phyloP scores from a whole-genome alignment of 2,797 vertebrate genomes.

The Anas flavirostris region DNA sequence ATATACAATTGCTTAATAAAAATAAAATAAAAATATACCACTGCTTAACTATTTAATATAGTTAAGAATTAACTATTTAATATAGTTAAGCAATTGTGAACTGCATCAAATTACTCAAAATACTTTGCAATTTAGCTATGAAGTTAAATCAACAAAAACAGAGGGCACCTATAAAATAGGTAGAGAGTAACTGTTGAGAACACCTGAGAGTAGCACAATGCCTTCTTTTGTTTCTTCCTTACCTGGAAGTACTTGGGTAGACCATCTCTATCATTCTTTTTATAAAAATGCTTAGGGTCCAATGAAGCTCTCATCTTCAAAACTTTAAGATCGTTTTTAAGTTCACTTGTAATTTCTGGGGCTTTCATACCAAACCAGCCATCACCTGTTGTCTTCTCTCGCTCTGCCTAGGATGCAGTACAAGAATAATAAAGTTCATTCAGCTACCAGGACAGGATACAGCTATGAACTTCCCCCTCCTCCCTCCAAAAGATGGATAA shows the following conservation, averaged over 20 bases:
- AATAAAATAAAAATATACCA: too few species aligned
- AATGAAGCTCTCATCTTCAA: conserved; percentile 92
- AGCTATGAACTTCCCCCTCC: background rate
- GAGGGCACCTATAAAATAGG: background rate
- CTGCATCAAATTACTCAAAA: background rate
- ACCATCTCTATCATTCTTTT: conserved; percentile 96
- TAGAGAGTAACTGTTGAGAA: background rate
- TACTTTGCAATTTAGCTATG: background rate
- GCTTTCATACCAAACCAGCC: conserved; percentile 98
- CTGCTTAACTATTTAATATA: fast-evolving
- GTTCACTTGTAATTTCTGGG: conserved; percentile 90
- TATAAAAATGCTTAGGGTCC: conserved; percentile 96
- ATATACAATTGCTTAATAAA: background rate
- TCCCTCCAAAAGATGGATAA: background rate
- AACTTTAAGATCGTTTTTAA: conserved; percentile 91
- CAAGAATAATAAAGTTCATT: background rate
- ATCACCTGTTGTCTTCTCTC: conserved; percentile 88
- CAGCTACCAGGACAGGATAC: background rate
- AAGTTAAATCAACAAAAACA: background rate
- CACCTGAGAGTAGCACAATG: background rate
- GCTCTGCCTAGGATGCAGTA: conserved; percentile 81
- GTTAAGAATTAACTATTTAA: background rate
- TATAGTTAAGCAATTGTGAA: background rate
- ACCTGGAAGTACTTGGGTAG: conserved; percentile 98
- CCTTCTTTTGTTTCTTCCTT: background rate